These are phyloP conservation scores for Falcaria lacertinaria DNA, from an alignment of 2,888 invertebrate genomes.

Conservation along the genomic window DNA sequence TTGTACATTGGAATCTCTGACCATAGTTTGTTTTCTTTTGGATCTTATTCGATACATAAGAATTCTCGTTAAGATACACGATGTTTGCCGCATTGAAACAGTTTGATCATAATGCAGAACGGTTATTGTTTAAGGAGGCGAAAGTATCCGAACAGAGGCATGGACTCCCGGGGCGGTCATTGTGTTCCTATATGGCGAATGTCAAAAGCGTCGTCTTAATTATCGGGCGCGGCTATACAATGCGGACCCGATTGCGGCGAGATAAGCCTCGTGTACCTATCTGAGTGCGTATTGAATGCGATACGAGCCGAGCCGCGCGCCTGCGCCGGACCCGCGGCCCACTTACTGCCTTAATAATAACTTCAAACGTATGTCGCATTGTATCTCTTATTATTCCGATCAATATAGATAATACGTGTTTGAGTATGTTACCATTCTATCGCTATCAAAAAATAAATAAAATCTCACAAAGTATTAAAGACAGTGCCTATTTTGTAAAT, in stretches of 20 bases:
- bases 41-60: constrained; percentile 41
- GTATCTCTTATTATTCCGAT: constrained; percentile 73
- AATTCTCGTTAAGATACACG: constrained; percentile 70
- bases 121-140: constrained; percentile 74
- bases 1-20: constrained; percentile 37
- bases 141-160: constrained; percentile 65
- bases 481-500: constrained; percentile 12
- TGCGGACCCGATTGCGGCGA: constrained; percentile 75
- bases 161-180: constrained; percentile 74
- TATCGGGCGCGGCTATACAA: constrained; percentile 76
- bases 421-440: constrained; percentile 41
- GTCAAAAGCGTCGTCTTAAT: constrained; percentile 80
- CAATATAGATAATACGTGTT: constrained; percentile 65
- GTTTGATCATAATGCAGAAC: constrained; percentile 74
- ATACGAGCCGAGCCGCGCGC: constrained; percentile 32
- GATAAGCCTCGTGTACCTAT: constrained; percentile 71
- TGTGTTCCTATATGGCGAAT: constrained; percentile 79
- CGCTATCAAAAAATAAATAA: constrained; percentile 34
- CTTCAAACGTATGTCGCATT: constrained; percentile 73
- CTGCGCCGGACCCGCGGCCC: constrained; percentile 36
- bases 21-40: constrained; percentile 34
- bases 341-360: constrained; percentile 71
- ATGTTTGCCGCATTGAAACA: constrained; percentile 72
- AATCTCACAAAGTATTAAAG: constrained; percentile 7
- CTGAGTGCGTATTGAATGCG: constrained; percentile 64